Evolutionary conservation across 2,888 invertebrate species (phyloP).

Genomic region (Germaria angustata): DNA sequence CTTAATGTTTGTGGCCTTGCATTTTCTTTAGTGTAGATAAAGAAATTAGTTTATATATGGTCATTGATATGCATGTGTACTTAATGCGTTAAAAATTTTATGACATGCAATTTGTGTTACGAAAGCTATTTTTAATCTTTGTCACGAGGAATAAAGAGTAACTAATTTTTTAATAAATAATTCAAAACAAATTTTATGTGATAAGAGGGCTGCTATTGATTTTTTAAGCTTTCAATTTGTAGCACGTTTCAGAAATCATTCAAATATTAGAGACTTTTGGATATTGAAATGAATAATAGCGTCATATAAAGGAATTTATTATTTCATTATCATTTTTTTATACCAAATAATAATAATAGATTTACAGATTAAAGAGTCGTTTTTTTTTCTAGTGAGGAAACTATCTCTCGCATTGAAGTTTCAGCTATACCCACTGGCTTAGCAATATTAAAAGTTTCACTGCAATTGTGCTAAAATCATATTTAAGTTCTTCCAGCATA

Average conservation of each 20-base stretch:
- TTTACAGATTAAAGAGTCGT: too few relatives aligned
- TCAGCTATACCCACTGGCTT: too few relatives aligned
- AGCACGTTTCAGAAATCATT: not conserved
- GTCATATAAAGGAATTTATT: too few relatives aligned
- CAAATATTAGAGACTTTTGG: too few relatives aligned
- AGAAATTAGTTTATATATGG: not conserved
- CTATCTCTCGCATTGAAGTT: too few relatives aligned
- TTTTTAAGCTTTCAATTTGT: not conserved
- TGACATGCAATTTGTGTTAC: slow-evolving; percentile 46
- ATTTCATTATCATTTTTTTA: too few relatives aligned
- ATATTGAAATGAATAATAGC: too few relatives aligned
- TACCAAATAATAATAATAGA: too few relatives aligned
- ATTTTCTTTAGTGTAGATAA: not conserved
- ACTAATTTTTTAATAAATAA: slow-evolving; percentile 33
- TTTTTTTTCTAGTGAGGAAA: too few relatives aligned
- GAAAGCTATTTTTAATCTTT: slow-evolving; percentile 46
- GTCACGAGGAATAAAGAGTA: slow-evolving; percentile 16
- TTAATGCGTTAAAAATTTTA: not conserved
- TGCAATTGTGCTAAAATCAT: too few relatives aligned
- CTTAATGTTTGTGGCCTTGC: not conserved
- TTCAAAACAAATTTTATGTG: slow-evolving; percentile 8
- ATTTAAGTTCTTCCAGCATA: too few relatives aligned
- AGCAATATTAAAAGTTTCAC: too few relatives aligned
- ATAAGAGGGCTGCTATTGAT: not conserved
- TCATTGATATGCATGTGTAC: not conserved